Evolutionary conservation across 2,797 vertebrate species (phyloP), one percentile per base, ranked within the genome.

Genomic region (Molossus alvarezi): DNA sequence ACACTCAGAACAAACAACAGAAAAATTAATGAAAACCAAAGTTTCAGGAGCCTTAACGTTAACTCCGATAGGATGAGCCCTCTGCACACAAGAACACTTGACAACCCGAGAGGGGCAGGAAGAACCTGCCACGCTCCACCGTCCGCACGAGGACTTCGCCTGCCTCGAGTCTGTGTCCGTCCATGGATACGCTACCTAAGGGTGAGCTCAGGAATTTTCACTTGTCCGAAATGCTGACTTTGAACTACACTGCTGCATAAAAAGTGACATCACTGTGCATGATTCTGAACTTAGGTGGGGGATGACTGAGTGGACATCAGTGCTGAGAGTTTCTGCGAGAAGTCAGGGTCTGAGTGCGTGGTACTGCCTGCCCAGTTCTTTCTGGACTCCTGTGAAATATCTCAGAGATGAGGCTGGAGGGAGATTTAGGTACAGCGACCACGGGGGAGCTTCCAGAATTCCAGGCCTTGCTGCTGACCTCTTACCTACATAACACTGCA

Each of bases 11-110:
- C 72, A 15, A 41, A 41, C 18, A 84, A 60, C 10, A 73, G 48
- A 58, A 37, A 90, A 51, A 60, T 48, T 91, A 82, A 83, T 64
- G 72, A 20, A 71, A 97, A 87, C 53, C 60, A 94, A 87, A 83
- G 29, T 51, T 45, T 76, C 6, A 10, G 23, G 14, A 76, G 12
- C 18, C 76, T 45, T 83, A 90, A 92, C 21, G 53, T 85, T 80
- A 72, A 80, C 41, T 29, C n/a, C 25, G 65, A 67, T 27, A 1
- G 53, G 65, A 93, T n/a, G 53, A 81, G 6, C n/a, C 17, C 37
- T 92, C 51, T 79, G 25, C 29, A 87, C 83, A 51, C 33, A 93
- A 45, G 20, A 29, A 58, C 17, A 41, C 11, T 4, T 67, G 8
- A 58, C 18, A n/a, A 51, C 4, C 29, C 45, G 80, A 51, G 9